These are phyloP conservation scores for Malurus leucopterus DNA, from an alignment of 2,797 vertebrate species.

Conservation along the genomic window DNA sequence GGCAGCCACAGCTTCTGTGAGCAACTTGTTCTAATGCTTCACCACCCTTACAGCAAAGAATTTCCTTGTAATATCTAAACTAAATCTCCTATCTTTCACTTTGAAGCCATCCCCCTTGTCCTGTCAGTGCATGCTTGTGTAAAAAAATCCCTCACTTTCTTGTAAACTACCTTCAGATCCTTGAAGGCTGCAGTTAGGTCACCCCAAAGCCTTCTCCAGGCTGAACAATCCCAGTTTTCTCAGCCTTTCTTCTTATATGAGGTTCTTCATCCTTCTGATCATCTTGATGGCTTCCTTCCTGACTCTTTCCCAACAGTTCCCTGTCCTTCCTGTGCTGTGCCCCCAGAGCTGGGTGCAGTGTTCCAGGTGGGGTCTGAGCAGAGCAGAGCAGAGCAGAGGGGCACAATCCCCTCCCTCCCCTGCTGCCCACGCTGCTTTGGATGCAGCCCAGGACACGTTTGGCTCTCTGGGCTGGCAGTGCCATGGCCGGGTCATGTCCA, in stretches of 20 bases:
- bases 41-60: not conserved
- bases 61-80: not conserved
- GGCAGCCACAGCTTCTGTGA: not conserved
- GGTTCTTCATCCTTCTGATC: not conserved
- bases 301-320: fast-evolving
- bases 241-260: not conserved
- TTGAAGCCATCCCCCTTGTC: not conserved
- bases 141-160: not conserved
- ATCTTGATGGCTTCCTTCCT: not conserved
- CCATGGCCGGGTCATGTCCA: not conserved
- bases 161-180: not conserved
- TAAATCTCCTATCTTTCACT: not conserved
- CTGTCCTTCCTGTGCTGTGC: not conserved
- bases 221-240: not conserved
- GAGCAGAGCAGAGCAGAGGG: not conserved
- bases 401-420: not conserved
- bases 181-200: not conserved
- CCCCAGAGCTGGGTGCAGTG: not conserved
- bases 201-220: not conserved
- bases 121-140: not conserved
- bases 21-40: not conserved
- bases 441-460: not conserved
- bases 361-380: not conserved
- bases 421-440: not conserved
- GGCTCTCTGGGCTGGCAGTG: not conserved